phyloP scores from a whole-genome alignment of 1,140 invertebrate genomes.

The Zophobas morio region DNA sequence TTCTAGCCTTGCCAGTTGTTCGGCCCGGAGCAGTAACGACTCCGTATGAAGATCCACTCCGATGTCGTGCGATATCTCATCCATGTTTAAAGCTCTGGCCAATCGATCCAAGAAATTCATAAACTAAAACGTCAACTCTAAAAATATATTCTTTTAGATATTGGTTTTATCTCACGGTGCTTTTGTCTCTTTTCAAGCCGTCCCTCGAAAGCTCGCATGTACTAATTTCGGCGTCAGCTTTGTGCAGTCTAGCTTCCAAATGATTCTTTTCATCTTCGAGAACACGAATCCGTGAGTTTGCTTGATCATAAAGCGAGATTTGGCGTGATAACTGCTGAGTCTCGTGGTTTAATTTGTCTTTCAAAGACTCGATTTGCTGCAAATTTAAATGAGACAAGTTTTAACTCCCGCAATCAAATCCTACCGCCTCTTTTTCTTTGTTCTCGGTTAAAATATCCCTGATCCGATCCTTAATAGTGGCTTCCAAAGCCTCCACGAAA shows the following conservation, averaged over 20 bases:
- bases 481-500: conserved; percentile 83
- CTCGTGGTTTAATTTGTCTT: conserved; percentile 78
- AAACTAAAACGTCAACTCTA: conserved; percentile 71
- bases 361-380: conserved; percentile 79
- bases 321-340: conserved; percentile 76
- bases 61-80: conserved; percentile 83
- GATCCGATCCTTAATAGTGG: conserved; percentile 82
- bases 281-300: conserved; percentile 73
- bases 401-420: conserved; percentile 51
- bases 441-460: conserved; percentile 81
- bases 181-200: conserved; percentile 78
- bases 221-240: conserved; percentile 80
- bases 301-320: conserved; percentile 76
- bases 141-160: neutral
- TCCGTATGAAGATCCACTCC: conserved; percentile 86
- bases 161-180: conserved; percentile 67
- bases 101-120: conserved; percentile 82
- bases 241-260: conserved; percentile 78
- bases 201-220: conserved; percentile 76
- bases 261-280: conserved; percentile 80
- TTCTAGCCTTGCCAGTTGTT: conserved; percentile 83
- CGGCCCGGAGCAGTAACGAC: conserved; percentile 81
- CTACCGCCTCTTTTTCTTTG: conserved; percentile 81
- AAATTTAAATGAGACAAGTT: conserved; percentile 48
- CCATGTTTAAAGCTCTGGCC: conserved; percentile 80